Evolutionary conservation across 2,888 invertebrate genomes (phyloP).

Genomic region (Heterodera filipjevi): DNA sequence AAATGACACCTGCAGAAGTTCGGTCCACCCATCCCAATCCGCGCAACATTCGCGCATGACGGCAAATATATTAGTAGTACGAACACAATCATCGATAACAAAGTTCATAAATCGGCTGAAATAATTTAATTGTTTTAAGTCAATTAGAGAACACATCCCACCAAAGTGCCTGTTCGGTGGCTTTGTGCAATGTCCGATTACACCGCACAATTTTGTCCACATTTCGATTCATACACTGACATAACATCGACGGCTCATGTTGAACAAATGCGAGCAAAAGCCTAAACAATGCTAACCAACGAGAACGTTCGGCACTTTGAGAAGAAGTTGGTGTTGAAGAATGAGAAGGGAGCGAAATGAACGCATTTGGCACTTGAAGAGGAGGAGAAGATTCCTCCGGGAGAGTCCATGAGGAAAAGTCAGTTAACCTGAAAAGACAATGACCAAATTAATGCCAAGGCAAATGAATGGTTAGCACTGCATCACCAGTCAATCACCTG

Average conservation of each 20-base stretch:
- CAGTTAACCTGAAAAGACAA: slow-evolving; percentile 9
- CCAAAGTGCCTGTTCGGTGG: slow-evolving; percentile 49
- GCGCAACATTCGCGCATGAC: slow-evolving; percentile 31
- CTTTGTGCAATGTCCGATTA: slow-evolving; percentile 44
- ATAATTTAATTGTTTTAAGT: slow-evolving; percentile 4
- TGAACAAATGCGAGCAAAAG: slow-evolving; percentile 47
- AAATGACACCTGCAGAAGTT: slow-evolving; percentile 42
- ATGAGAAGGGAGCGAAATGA: background rate
- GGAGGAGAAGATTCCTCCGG: background rate
- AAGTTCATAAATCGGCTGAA: slow-evolving; percentile 47
- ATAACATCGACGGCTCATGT: slow-evolving; percentile 47
- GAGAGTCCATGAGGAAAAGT: slow-evolving; percentile 16
- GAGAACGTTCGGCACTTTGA: background rate
- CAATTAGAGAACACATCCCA: slow-evolving; percentile 16
- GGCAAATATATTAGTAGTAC: background rate
- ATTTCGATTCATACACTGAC: slow-evolving; percentile 45
- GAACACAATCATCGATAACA: slow-evolving; percentile 39
- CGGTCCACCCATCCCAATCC: slow-evolving; percentile 38
- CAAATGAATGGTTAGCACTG: too few relatives aligned
- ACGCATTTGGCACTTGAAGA: background rate
- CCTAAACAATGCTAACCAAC: slow-evolving; percentile 43
- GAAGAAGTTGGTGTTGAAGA: background rate
- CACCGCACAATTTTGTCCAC: slow-evolving; percentile 39
- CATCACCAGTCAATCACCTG: slow-evolving; percentile 16
- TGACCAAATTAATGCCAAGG: too few relatives aligned